Evolutionary conservation across 2,888 invertebrate species (phyloP), one percentile per base, ranked within the genome.

Genomic region (Cryptus viduatorius): DNA sequence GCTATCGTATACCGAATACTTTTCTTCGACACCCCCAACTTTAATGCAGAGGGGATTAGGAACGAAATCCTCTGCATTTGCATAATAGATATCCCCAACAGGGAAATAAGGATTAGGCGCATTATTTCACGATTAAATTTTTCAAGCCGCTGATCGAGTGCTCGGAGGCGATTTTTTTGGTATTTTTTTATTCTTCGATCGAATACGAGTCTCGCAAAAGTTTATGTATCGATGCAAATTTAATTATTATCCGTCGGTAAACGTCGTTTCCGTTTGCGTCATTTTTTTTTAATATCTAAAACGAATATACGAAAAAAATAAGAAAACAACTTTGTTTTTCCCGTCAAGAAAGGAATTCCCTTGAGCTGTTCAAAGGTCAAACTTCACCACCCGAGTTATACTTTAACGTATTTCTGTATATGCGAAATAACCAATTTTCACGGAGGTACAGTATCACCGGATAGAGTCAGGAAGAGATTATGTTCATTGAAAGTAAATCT

Each of bases 111-210:
- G 44, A 8, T 16, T 46, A 12, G 19, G 3, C 19, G 67, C 44
- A 67, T 67, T 67, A 67, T 67, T 44, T 67, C 46, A 46, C 44
- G 46, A 46, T 46, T 44, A 67, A 67, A 19, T 12, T 67, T 24
- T 46, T 19, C 46, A 19, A 67, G 24, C 46, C 67, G 44, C 46
- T 48, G 44, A 67, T 67, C 24, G 44, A 67, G 16, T 44, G 19
- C 46, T 46, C 12, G 12, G 42, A 67, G 44, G 19, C 67, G 67
- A 44, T 14, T 46, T 10, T 16, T 65, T 24, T 3, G 12, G 4
- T 12, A 24, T 5, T 8, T 14, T 67, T 5, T 44, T 24, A 42
- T 44, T 19, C 65, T n/a, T n/a, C 48, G 14, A 65, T n/a, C 48
- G 14, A 65, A 65, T 37, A 37, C 16, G 65, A 31, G 42, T 37